Evolutionary conservation across 2,797 vertebrate species (phyloP), one percentile per base, ranked within the genome.

Genomic region (Distichodus sexfasciatus): DNA sequence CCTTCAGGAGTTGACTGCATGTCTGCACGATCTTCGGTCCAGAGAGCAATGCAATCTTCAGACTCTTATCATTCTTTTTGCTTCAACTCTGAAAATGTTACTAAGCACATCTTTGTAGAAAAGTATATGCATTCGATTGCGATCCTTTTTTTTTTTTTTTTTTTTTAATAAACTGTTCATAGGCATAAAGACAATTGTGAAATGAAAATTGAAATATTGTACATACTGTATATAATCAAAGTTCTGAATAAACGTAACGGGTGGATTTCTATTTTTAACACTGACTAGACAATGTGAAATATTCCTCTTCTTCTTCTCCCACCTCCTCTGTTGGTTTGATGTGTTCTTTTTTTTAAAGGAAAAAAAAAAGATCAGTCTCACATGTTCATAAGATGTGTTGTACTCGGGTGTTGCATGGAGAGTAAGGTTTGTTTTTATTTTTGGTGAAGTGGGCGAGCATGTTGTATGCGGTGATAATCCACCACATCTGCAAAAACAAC

Each of bases 241-340:
- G 88, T 88, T 85, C 87, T 89, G 85, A 91, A 90, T 90, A 88
- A 90, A 90, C 84, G 90, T 84, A 88, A 91, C 84, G 85, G 88
- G 88, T 91, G 90, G 88, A 91, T 87, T 88, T 92, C 91, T 92
- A 92, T 92, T 92, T 92, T 92, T 92, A 92, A 92, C 91, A 91
- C 90, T 91, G 90, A 92, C 90, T 91, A 91, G 87, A 91, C 81
- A 91, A 91, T 92, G 91, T 92, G 90, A 91, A 91, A 80, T 68
- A 54, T 28, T 74, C n/a, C 24, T 57, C 57, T 48, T 53, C 33
- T 33, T 50, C 46, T 26, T 44, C n/a, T 38, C 17, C 8, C 44
- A 12, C 58, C 43, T 76, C 63, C 38, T 83, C 54, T 65, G 71
- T 87, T 85, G 77, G 65, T 85, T 88, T 82, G 69, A 85, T 77